These are phyloP conservation scores for Nomada goodeniana DNA, from an alignment of 2,888 invertebrate species.

Conservation along the genomic window DNA sequence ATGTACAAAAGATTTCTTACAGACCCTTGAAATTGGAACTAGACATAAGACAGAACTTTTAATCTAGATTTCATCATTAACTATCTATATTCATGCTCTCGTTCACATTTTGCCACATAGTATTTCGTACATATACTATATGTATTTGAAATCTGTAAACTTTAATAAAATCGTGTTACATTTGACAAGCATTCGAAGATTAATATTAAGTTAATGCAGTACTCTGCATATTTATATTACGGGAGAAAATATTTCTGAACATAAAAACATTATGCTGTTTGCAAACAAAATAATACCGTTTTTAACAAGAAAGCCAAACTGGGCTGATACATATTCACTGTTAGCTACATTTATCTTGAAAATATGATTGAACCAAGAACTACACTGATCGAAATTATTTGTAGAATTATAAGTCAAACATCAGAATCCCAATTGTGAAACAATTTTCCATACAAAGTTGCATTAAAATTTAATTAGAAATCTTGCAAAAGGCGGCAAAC, in stretches of 20 bases:
- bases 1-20: conserved; percentile 71
- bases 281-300: conserved; percentile 17
- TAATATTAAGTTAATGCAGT: conserved; percentile 58
- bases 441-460: conserved; percentile 23
- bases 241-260: conserved; percentile 32
- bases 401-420: conserved; percentile 4
- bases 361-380: conserved; percentile 18
- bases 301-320: conserved; percentile 12
- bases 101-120: conserved; percentile 40
- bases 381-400: conserved; percentile 21
- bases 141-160: conserved; percentile 42
- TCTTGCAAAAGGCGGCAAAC: conserved; percentile 27
- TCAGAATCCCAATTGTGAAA: conserved; percentile 27
- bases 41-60: conserved; percentile 50
- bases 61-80: conserved; percentile 60
- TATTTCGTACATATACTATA: conserved; percentile 35
- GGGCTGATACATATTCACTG: conserved; percentile 1
- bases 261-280: conserved; percentile 42
- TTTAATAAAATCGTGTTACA: conserved; percentile 48
- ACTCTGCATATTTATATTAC: conserved; percentile 22
- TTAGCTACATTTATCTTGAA: conserved; percentile 11
- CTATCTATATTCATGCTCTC: conserved; percentile 45
- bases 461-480: conserved; percentile 31
- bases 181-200: conserved; percentile 57
- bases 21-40: conserved; percentile 53